Evolutionary conservation across 2,888 invertebrate genomes (phyloP).

Genomic region (Agriopis aurantiaria): DNA sequence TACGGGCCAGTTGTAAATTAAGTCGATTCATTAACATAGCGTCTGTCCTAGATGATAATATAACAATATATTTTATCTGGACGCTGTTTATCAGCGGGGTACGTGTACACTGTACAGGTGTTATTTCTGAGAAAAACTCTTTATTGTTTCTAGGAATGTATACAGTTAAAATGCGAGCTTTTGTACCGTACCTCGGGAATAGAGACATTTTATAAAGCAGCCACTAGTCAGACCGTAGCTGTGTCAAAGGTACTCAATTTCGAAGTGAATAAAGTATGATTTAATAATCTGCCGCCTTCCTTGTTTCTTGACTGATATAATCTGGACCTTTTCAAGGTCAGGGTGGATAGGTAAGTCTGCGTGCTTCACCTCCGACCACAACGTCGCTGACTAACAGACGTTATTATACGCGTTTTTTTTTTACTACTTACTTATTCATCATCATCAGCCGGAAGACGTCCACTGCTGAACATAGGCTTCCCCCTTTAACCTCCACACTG

Average conservation of each 20-base stretch:
- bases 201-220: conserved; percentile 34
- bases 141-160: conserved; percentile 39
- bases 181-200: conserved; percentile 34
- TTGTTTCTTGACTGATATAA: no score
- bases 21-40: conserved; percentile 27
- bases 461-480: no score
- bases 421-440: no score
- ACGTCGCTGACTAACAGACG: no score
- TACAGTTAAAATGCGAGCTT: conserved; percentile 25
- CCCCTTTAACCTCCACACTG: no score
- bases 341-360: no score
- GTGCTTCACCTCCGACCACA: no score
- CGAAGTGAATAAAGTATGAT: neutral
- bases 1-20: conserved; percentile 5
- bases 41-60: conserved; percentile 27
- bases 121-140: conserved; percentile 42
- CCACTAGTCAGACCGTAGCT: neutral
- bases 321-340: no score
- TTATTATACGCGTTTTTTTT: no score
- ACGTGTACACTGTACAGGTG: conserved; percentile 36
- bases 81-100: conserved; percentile 22
- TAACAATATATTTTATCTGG: conserved; percentile 15
- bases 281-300: no score
- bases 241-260: neutral
- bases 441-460: no score